These are phyloP conservation scores for Helicolenus hilgendorfi DNA, from an alignment of 2,797 vertebrate genomes.

Conservation along the genomic window DNA sequence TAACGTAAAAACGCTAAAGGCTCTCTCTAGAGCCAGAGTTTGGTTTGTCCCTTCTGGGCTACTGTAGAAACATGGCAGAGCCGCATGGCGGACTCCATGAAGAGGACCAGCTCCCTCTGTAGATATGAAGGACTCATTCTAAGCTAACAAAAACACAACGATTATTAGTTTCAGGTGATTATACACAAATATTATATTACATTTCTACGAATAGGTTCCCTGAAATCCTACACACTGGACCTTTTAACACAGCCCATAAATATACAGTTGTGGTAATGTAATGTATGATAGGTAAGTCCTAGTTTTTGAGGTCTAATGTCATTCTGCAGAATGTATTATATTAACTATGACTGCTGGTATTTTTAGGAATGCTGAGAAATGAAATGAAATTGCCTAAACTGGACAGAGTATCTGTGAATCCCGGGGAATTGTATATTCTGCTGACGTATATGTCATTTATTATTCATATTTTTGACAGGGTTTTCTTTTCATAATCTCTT, in stretches of 20 bases:
- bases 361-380: neutral
- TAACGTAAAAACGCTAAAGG: rapidly evolving
- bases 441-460: neutral
- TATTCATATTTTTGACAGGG: conserved; percentile 33
- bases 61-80: too few species aligned
- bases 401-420: too few species aligned
- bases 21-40: too few species aligned
- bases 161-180: too few species aligned
- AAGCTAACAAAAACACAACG: too few species aligned
- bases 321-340: neutral
- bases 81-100: rapidly evolving
- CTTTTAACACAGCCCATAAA: neutral
- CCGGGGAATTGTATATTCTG: neutral
- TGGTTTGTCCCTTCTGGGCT: too few species aligned
- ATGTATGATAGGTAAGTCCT: rapidly evolving
- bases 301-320: neutral
- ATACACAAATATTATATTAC: too few species aligned
- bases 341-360: neutral
- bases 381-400: neutral
- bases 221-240: too few species aligned
- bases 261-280: neutral
- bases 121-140: too few species aligned
- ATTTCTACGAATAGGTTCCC: too few species aligned
- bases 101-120: rapidly evolving
- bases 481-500: conserved; percentile 42